phyloP scores from a whole-genome alignment of 2,113 vertebrate genomes.

The Agapornis roseicollis region DNA sequence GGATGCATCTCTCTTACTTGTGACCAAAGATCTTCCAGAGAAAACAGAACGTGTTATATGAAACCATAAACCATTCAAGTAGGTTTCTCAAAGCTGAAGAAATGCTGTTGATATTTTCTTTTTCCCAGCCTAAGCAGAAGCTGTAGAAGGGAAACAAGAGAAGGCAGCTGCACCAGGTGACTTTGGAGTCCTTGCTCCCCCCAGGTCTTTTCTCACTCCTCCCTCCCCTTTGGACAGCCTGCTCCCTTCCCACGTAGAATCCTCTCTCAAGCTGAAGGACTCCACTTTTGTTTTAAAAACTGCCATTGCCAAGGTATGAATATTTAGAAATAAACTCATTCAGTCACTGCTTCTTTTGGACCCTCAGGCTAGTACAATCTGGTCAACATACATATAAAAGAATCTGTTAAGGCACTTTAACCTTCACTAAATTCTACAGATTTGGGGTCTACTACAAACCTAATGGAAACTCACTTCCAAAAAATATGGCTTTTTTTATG shows the following conservation, averaged over 20 bases:
- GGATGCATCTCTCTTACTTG: background rate
- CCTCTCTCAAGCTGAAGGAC: background rate
- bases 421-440: background rate
- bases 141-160: background rate
- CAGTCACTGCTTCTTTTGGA: background rate
- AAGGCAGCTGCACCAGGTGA: background rate
- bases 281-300: background rate
- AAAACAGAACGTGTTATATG: background rate
- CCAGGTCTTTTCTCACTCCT: background rate
- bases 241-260: accelerated
- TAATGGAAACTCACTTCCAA: background rate
- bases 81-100: background rate
- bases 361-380: background rate
- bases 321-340: background rate
- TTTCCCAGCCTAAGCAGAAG: background rate
- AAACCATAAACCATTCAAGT: background rate
- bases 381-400: background rate
- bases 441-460: background rate
- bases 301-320: background rate
- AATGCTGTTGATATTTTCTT: background rate
- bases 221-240: background rate
- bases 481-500: background rate
- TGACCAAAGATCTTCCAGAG: background rate
- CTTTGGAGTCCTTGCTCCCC: background rate
- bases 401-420: background rate